Percentiles rank a stretch among this genome's conserved stretches.
These are phyloP conservation scores for Miniopterus natalensis DNA, from an alignment of 2,113 vertebrate species.

Conservation along the genomic window DNA sequence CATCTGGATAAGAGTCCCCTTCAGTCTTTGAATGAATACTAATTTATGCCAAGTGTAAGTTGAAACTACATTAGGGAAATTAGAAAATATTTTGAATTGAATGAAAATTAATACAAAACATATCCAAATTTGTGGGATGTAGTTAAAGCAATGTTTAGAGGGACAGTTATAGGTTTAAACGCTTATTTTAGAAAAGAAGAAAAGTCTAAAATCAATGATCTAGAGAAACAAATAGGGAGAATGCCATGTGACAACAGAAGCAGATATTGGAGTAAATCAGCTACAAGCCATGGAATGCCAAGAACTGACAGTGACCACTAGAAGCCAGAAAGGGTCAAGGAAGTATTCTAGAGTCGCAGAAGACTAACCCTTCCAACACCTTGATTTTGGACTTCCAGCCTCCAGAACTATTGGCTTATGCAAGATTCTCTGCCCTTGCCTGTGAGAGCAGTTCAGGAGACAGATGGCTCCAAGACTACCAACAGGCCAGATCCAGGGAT, in stretches of 20 bases:
- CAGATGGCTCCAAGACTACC: neutral
- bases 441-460: neutral
- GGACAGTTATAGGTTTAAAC: neutral
- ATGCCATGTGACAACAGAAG: neutral
- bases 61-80: slow-evolving; percentile 9
- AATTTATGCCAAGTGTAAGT: neutral
- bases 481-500: neutral
- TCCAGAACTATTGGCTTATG: slow-evolving; percentile 7
- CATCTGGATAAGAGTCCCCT: neutral
- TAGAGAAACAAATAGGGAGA: slow-evolving; percentile 23
- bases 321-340: neutral
- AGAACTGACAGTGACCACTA: neutral
- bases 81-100: slow-evolving; percentile 54
- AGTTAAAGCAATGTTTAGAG: slow-evolving; percentile 52
- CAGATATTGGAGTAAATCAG: neutral
- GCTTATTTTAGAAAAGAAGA: slow-evolving; percentile 47
- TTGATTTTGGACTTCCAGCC: slow-evolving; percentile 10
- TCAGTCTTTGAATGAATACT: neutral
- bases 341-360: slow-evolving; percentile 2
- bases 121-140: neutral
- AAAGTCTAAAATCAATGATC: slow-evolving; percentile 24
- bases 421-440: neutral
- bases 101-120: slow-evolving; percentile 50
- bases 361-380: neutral
- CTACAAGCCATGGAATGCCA: neutral